These are phyloP conservation scores for Syngnathus rostellatus DNA, from an alignment of 2,797 vertebrate species.

Conservation along the genomic window DNA sequence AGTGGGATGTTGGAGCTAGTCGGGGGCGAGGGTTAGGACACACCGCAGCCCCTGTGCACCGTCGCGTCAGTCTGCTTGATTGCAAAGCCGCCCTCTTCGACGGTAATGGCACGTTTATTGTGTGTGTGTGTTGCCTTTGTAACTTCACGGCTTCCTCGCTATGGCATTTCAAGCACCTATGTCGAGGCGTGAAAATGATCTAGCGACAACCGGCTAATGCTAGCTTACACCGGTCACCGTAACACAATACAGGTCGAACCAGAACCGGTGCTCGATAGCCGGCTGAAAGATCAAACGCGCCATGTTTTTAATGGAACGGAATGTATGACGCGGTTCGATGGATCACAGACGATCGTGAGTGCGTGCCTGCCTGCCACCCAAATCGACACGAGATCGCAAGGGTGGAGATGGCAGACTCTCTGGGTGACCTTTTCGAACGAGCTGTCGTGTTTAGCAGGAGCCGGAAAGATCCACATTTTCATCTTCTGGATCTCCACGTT, in stretches of 20 bases:
- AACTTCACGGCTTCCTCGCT: background rate
- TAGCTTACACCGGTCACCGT: constrained; percentile 23
- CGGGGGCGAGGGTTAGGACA: constrained; percentile 64
- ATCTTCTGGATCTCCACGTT: background rate
- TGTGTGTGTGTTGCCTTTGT: background rate
- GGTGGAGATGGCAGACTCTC: background rate
- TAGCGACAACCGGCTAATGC: constrained; percentile 18
- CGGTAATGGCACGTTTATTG: constrained; percentile 56
- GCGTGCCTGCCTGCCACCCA: background rate
- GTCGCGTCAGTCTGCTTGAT: constrained; percentile 47
- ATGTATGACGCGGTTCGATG: background rate
- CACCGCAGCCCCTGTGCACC: constrained; percentile 68
- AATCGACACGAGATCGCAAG: background rate
- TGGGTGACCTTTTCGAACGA: background rate
- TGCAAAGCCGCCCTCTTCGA: constrained; percentile 40
- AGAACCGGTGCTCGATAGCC: background rate
- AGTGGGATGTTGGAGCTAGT: constrained; percentile 62
- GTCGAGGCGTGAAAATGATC: constrained; percentile 22
- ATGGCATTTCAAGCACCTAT: constrained; percentile 19
- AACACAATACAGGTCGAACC: constrained; percentile 3
- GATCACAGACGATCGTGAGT: background rate
- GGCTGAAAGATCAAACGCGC: background rate
- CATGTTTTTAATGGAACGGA: background rate
- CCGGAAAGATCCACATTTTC: background rate
- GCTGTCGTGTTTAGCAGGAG: background rate